These are phyloP conservation scores for Drosophila suzukii DNA, from an alignment of 1,140 invertebrate species.

Conservation along the genomic window DNA sequence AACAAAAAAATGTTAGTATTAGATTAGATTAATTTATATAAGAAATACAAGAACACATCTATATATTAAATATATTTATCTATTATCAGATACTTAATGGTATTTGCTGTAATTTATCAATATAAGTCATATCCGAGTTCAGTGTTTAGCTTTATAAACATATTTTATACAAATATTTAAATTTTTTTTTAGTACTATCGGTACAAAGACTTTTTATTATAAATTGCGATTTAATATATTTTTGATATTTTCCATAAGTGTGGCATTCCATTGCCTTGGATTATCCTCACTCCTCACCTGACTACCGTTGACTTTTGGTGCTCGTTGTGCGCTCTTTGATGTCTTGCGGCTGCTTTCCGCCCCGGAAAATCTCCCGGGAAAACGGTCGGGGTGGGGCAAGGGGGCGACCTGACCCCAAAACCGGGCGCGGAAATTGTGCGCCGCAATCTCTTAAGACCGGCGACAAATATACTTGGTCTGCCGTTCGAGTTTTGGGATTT, in stretches of 20 bases:
- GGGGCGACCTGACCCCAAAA: conserved; percentile 15
- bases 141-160: too few relatives aligned
- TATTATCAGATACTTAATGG: too few relatives aligned
- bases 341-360: conserved; percentile 44
- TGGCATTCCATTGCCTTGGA: conserved; percentile 11
- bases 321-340: conserved; percentile 59
- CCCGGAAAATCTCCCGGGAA: conserved; percentile 14
- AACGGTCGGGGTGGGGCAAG: background rate
- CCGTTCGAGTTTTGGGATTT: conserved; percentile 13
- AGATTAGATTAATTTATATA: too few relatives aligned
- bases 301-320: conserved; percentile 37
- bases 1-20: background rate
- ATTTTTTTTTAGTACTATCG: too few relatives aligned
- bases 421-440: conserved; percentile 67
- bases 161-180: too few relatives aligned
- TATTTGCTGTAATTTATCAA: too few relatives aligned
- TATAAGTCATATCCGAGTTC: too few relatives aligned
- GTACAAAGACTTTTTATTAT: too few relatives aligned
- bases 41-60: too few relatives aligned
- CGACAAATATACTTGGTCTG: conserved; percentile 77
- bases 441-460: conserved; percentile 81
- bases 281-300: conserved; percentile 14
- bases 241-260: conserved; percentile 7
- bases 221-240: background rate
- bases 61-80: too few relatives aligned